Conservation (phyloP, 1,140 invertebrate species). For the Drosophila prosaltans region DNA sequence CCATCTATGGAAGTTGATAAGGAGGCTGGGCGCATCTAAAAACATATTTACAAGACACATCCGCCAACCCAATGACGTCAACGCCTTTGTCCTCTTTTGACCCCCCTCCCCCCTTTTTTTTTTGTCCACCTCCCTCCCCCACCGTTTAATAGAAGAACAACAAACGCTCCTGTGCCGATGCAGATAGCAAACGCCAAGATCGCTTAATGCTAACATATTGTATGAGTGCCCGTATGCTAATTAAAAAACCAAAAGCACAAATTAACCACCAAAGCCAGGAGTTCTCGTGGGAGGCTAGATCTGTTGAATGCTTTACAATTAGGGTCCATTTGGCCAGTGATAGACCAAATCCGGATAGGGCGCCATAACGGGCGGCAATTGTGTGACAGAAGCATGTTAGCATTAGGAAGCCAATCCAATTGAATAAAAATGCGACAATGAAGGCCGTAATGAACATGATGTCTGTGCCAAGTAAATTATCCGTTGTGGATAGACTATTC, state of each 20-base stretch:
- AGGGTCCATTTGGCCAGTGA: conserved; percentile 97
- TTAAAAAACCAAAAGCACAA: conserved; percentile 94
- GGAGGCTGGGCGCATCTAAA: conserved; percentile 16
- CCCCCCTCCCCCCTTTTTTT: no score
- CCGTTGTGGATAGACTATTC: conserved; percentile 87
- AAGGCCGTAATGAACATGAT: conserved; percentile 95
- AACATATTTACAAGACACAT: conserved; percentile 65
- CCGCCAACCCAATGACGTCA: conserved; percentile 25
- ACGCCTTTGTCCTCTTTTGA: background rate
- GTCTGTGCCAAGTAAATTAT: conserved; percentile 92
- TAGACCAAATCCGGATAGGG: conserved; percentile 94
- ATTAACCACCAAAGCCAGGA: conserved; percentile 96
- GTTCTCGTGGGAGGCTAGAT: conserved; percentile 92
- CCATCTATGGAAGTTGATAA: background rate
- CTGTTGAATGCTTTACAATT: conserved; percentile 95
- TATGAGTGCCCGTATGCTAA: conserved; percentile 93
- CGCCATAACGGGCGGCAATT: conserved; percentile 95
- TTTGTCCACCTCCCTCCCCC: no score
- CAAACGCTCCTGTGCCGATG: conserved; percentile 92
- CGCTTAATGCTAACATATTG: conserved; percentile 95
- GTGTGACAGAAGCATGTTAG: conserved; percentile 97
- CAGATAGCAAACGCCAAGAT: conserved; percentile 93
- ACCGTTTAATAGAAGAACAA: conserved; percentile 91
- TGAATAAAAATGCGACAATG: conserved; percentile 94
- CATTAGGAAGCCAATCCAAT: conserved; percentile 97